phyloP scores from a whole-genome alignment of 1,140 invertebrate genomes.

The Neodiprion pinetum region DNA sequence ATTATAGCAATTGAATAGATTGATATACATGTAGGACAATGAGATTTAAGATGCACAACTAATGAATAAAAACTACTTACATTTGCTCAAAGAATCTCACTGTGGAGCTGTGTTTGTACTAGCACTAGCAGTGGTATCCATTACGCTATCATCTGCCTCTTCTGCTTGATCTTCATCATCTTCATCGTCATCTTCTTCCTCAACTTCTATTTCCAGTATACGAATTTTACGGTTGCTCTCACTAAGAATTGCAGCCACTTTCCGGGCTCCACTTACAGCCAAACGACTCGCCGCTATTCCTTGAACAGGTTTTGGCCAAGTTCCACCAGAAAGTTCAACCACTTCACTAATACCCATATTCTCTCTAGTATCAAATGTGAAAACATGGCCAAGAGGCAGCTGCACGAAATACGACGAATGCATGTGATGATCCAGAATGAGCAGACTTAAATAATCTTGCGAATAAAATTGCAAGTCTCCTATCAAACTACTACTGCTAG shows the following conservation, averaged over 20 bases:
- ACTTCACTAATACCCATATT: slow-evolving; percentile 62
- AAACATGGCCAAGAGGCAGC: slow-evolving; percentile 65
- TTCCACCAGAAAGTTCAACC: slow-evolving; percentile 57
- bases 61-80: neutral
- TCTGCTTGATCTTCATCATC: slow-evolving; percentile 58
- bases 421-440: slow-evolving; percentile 68
- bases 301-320: slow-evolving; percentile 70
- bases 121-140: slow-evolving; percentile 48
- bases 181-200: slow-evolving; percentile 87
- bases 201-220: slow-evolving; percentile 91
- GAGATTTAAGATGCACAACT: slow-evolving; percentile 6
- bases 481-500: slow-evolving; percentile 41
- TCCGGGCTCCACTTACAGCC: slow-evolving; percentile 86
- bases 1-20: too few species aligned
- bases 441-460: slow-evolving; percentile 75
- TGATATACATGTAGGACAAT: neutral
- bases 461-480: slow-evolving; percentile 85
- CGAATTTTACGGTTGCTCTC: slow-evolving; percentile 81
- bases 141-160: slow-evolving; percentile 54
- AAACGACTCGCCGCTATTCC: slow-evolving; percentile 76
- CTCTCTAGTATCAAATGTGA: slow-evolving; percentile 44
- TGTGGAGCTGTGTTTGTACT: slow-evolving; percentile 10
- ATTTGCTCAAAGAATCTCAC: neutral
- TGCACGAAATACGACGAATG: slow-evolving; percentile 71
- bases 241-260: slow-evolving; percentile 87